These are phyloP conservation scores for Amblyornis subalaris DNA, from an alignment of 2,113 vertebrate species.

Conservation along the genomic window DNA sequence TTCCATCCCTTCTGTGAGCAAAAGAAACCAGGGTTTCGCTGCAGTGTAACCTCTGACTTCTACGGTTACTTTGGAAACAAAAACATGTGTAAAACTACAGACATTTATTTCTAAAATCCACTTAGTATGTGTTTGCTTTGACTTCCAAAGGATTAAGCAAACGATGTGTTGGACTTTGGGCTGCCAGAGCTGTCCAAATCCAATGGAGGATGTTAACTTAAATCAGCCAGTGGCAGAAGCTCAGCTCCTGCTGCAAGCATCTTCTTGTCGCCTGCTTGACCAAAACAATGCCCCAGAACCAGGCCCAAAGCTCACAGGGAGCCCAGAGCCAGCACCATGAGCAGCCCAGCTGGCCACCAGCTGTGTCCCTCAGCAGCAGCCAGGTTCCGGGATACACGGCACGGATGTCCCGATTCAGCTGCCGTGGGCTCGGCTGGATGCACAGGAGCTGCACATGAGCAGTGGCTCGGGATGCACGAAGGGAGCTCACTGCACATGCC, in stretches of 20 bases:
- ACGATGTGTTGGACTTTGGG: rapidly evolving
- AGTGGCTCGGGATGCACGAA: rapidly evolving
- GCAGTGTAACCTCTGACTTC: not conserved
- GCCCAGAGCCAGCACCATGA: not conserved
- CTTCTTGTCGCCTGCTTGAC: rapidly evolving
- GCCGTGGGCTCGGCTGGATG: rapidly evolving
- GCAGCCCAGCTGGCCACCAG: rapidly evolving
- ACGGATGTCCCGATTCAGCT: rapidly evolving
- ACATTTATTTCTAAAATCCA: not conserved
- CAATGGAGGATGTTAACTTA: rapidly evolving
- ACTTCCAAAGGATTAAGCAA: not conserved
- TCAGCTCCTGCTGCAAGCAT: rapidly evolving
- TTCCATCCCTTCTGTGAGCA: not conserved
- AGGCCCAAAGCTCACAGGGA: not conserved
- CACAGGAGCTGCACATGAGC: rapidly evolving
- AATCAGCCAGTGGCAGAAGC: too few species aligned
- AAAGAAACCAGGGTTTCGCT: rapidly evolving
- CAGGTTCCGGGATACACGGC: rapidly evolving
- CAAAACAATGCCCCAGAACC: rapidly evolving
- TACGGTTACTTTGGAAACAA: not conserved
- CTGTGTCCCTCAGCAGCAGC: not conserved
- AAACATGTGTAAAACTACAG: rapidly evolving
- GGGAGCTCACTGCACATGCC: rapidly evolving
- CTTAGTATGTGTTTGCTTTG: rapidly evolving
- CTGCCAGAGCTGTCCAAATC: not conserved